Evolutionary conservation across 2,113 vertebrate species (phyloP).

Genomic region (Dromaius novaehollandiae): DNA sequence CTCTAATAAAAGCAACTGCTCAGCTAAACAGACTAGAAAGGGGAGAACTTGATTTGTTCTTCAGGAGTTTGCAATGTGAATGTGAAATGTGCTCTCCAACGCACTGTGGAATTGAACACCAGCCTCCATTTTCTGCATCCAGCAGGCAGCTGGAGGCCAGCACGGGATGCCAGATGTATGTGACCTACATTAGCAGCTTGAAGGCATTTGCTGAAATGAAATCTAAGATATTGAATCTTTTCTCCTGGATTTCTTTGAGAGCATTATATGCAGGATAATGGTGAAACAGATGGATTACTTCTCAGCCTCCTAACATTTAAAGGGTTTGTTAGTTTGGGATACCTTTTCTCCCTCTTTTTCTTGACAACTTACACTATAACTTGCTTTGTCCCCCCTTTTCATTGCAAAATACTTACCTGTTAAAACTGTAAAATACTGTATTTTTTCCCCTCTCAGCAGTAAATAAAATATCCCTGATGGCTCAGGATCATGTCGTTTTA

Average conservation of each 20-base stretch:
- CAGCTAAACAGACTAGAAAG: background rate
- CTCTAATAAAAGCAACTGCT: background rate
- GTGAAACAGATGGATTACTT: background rate
- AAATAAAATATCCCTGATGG: background rate
- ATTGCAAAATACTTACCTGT: background rate
- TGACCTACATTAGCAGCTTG: slow-evolving; percentile 33
- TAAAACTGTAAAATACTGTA: background rate
- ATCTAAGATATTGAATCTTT: slow-evolving; percentile 29
- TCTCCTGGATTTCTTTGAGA: slow-evolving; percentile 23
- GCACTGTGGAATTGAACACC: background rate
- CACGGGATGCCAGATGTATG: slow-evolving; percentile 8
- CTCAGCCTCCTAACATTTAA: slow-evolving; percentile 31
- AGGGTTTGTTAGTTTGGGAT: background rate
- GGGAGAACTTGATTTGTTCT: background rate
- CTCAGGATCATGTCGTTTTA: background rate
- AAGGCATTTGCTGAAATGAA: slow-evolving; percentile 53
- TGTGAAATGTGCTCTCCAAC: background rate
- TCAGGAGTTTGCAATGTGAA: background rate
- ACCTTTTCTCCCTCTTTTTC: background rate
- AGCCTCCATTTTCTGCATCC: slow-evolving; percentile 14
- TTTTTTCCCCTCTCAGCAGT: background rate
- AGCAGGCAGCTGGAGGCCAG: slow-evolving; percentile 53
- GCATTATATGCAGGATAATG: slow-evolving; percentile 23
- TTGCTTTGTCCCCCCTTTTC: background rate
- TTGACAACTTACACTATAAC: background rate